Evolutionary conservation across 1,140 invertebrate genomes (phyloP), one percentile per base, ranked within the genome.

Genomic region (Melipona quadrifasciata): DNA sequence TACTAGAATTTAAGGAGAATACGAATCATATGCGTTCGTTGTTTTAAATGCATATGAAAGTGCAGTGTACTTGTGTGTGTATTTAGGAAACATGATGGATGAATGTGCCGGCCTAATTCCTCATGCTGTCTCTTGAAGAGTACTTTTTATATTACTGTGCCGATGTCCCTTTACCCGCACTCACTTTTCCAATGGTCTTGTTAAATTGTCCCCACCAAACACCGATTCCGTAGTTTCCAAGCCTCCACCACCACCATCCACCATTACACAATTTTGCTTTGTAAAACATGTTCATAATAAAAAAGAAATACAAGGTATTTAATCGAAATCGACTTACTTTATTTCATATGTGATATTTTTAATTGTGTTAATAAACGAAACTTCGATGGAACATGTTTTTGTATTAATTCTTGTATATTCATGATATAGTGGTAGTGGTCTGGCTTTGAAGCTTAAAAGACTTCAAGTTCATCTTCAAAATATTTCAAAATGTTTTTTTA

Each of bases 111-210:
- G 94, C 94, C 94, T 94, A 95, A 94, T 93, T 92, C 93, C 70
- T 94, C 86, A 90, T 92, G 90, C 92, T 94, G 90, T 94, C 91
- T 94, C 92, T 94, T 88, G 88, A 92, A 93, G 90, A 94, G 88
- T 94, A 94, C 93, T 94, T 94, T 95, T 95, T 94, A 94, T 94
- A 94, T 94, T 93, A 93, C 93, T 93, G 93, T 94, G 92, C 92
- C 92, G 92, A 93, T 92, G 87, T 83, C 88, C 86, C 90, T 80
- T 68, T 81, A 75, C 64, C 78, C 84, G 81, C 89, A 90, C 86
- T 82, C 84, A 80, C 84, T 82, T 86, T 85, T 87, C 75, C 68
- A 39, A 70, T 85, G 71, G 80, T 77, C 84, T 85, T 85, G 86
- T 89, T 88, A 47, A 80, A 84, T 79, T 86, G 74, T 82, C 80